phyloP scores from a whole-genome alignment of 1,140 invertebrate species.

The Cryptotermes secundus region DNA sequence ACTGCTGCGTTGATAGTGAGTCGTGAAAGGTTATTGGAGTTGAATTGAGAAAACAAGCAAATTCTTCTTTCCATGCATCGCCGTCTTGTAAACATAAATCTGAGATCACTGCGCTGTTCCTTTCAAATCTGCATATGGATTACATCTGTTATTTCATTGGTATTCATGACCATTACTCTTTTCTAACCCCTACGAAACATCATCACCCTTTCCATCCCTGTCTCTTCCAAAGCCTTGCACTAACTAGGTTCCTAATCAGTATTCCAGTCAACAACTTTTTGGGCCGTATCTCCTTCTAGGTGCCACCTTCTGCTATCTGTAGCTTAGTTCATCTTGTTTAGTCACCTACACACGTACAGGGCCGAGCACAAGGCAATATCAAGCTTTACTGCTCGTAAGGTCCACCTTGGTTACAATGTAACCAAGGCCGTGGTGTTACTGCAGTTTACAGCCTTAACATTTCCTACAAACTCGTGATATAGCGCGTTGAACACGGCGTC shows the following conservation, averaged over 20 bases:
- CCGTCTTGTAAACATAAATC: neutral
- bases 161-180: neutral
- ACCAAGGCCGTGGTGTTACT: neutral
- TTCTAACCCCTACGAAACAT: neutral
- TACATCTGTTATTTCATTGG: neutral
- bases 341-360: neutral
- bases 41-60: neutral
- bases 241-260: conserved; percentile 8
- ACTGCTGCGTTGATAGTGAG: neutral
- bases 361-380: neutral
- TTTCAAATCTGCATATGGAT: neutral
- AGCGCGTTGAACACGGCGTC: too few relatives aligned
- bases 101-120: neutral
- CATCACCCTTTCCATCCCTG: neutral
- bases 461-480: too few relatives aligned
- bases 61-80: neutral
- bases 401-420: neutral
- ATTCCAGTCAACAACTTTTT: conserved; percentile 3
- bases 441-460: neutral
- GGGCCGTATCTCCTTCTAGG: neutral
- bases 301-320: neutral
- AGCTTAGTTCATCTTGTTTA: neutral
- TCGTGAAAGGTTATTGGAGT: neutral
- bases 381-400: neutral
- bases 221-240: neutral